These are phyloP conservation scores for Sesia bembeciformis DNA, from an alignment of 2,888 invertebrate species.

Conservation along the genomic window DNA sequence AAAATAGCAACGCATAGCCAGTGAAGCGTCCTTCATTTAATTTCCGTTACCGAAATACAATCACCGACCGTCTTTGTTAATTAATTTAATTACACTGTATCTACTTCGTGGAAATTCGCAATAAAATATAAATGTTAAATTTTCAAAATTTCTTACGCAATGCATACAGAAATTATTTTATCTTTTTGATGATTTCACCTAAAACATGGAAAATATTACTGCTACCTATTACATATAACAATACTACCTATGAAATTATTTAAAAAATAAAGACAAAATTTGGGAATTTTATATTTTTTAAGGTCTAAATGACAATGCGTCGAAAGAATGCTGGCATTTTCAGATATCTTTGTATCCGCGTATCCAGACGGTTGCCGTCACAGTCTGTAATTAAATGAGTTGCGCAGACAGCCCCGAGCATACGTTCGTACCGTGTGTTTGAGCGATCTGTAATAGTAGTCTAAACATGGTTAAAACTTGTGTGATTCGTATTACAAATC, in stretches of 20 bases:
- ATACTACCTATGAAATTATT: no score
- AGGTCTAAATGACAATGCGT: not conserved
- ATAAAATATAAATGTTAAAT: not conserved
- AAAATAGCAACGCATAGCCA: not conserved
- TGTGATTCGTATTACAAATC: not conserved
- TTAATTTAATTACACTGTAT: not conserved
- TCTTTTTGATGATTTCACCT: no score
- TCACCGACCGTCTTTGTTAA: not conserved
- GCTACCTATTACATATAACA: not conserved
- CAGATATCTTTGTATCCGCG: conserved; percentile 3
- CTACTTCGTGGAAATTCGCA: not conserved
- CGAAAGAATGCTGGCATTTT: not conserved
- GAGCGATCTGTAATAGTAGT: not conserved
- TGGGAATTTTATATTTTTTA: not conserved
- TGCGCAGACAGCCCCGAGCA: conserved; percentile 22
- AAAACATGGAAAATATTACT: not conserved
- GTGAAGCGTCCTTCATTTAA: not conserved
- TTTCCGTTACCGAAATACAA: not conserved
- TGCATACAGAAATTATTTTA: no score
- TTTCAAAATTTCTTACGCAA: not conserved
- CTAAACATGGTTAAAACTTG: conserved; percentile 3
- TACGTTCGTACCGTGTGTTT: not conserved
- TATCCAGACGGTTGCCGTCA: conserved; percentile 18
- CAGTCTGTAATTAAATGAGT: conserved; percentile 39
- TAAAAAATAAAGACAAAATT: no score